Evolutionary conservation across 2,113 vertebrate species (phyloP), one percentile per base, ranked within the genome.

Genomic region (Polypterus bichir): DNA sequence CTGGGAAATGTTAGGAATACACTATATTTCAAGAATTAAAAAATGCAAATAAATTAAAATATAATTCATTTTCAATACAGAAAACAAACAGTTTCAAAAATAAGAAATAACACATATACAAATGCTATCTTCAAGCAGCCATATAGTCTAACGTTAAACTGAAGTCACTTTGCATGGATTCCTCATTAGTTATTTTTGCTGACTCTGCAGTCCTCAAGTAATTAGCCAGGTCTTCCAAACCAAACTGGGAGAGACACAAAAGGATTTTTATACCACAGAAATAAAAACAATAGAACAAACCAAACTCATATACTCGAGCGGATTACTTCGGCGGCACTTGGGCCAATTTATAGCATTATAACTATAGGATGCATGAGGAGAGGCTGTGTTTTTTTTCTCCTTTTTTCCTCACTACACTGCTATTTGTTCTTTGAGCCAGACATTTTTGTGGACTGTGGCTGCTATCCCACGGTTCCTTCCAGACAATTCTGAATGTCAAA

Each of bases 401-500:
- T 8, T 62, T 51, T 58, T 5, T 44, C 27, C 7, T 49, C 62
- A 49, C 4, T n/a, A 56, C 7, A 60, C 1, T 56, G 49, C 57
- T 9, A 5, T 62, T 78, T 73, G 7, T 71, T 70, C 56, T 60
- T 44, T 54, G 10, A 61, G 59, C 6, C 45, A 68, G 51, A 60
- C 53, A 60, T 61, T 69, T 44, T 44, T 9, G 55, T 48, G 54
- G 59, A 54, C 44, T 66, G 1, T 57, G 59, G 48, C 49, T 68
- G 8, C 49, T 72, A 10, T 67, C 64, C 48, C 64, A 65, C 53
- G 27, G 54, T 60, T 51, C 62, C 64, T 64, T 62, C n/a, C 44
- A 70, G 71, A 62, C 66, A 74, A 61, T 61, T 65, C 56, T 61
- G 53, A 59, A 68, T 64, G 69, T 65, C 57, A 70, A 72, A 72